A percentile compares a stretch with the other conserved stretches of the same genome.
Conservation (phyloP, 2,888 invertebrate species). For the Campoplex capitator region DNA sequence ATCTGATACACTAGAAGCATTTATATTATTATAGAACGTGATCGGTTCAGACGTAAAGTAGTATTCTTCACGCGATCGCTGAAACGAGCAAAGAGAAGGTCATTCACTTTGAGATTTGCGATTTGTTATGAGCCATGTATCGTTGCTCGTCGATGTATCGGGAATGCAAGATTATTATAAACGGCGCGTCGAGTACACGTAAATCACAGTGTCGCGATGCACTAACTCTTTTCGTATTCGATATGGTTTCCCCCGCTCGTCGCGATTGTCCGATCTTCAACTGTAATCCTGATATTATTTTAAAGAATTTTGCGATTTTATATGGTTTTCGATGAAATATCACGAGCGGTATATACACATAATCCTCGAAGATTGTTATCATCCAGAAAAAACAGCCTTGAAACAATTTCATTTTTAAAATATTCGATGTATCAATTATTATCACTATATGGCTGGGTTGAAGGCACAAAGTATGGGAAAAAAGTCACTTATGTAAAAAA, state of each 20-base stretch:
- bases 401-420: background rate
- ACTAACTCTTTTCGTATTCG: background rate
- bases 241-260: background rate
- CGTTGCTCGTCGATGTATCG: slow-evolving; percentile 39
- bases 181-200: slow-evolving; percentile 15
- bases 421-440: background rate
- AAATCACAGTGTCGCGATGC: slow-evolving; percentile 23
- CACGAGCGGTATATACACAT: background rate
- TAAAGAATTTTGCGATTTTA: background rate
- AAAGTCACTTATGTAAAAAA: too few species aligned
- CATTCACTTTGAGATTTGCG: slow-evolving; percentile 42
- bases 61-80: slow-evolving; percentile 30
- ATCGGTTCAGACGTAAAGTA: background rate
- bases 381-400: background rate
- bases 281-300: background rate
- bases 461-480: too few species aligned
- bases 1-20: background rate
- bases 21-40: slow-evolving; percentile 13
- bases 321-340: background rate
- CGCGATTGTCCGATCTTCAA: background rate
- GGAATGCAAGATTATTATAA: slow-evolving; percentile 36
- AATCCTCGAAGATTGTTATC: background rate
- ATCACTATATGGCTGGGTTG: too few species aligned
- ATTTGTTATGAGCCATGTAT: slow-evolving; percentile 45
- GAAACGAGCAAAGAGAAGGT: slow-evolving; percentile 40